A percentile compares a stretch with the other conserved stretches of the same genome.
These are phyloP conservation scores for Hipposideros armiger DNA, from an alignment of 2,113 vertebrate species.

Conservation along the genomic window DNA sequence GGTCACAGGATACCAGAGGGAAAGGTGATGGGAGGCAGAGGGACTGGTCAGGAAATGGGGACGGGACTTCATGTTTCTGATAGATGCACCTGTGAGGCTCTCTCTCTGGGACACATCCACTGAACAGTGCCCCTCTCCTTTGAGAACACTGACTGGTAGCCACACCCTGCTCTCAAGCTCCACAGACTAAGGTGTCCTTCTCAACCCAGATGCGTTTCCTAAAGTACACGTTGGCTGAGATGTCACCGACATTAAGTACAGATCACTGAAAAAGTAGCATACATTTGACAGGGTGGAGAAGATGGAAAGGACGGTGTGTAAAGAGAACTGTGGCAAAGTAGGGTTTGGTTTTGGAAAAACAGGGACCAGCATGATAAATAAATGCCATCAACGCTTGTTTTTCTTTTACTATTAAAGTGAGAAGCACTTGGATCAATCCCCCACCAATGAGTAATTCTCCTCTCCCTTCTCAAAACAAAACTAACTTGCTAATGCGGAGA, in stretches of 20 bases:
- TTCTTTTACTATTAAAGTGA: background rate
- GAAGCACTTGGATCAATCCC: background rate
- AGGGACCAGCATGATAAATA: background rate
- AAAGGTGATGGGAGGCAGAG: background rate
- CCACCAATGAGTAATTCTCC: background rate
- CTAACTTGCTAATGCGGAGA: conserved; percentile 10
- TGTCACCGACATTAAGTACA: background rate
- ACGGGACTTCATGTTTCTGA: background rate
- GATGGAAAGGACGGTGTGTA: background rate
- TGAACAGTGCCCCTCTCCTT: background rate
- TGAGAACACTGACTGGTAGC: fast-evolving
- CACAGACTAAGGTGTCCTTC: background rate
- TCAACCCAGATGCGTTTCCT: background rate
- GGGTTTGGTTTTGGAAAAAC: background rate
- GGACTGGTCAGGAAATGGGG: background rate
- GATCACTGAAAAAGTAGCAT: background rate
- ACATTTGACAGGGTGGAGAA: background rate
- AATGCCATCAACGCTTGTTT: background rate
- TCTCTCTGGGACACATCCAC: background rate
- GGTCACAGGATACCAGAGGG: background rate
- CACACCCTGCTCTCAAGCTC: background rate
- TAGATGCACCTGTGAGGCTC: background rate
- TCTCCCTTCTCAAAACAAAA: background rate
- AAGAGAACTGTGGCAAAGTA: conserved; percentile 11
- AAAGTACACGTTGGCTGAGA: background rate